Evolutionary conservation across 2,113 vertebrate genomes (phyloP).

Genomic region (Calidris pugnax): DNA sequence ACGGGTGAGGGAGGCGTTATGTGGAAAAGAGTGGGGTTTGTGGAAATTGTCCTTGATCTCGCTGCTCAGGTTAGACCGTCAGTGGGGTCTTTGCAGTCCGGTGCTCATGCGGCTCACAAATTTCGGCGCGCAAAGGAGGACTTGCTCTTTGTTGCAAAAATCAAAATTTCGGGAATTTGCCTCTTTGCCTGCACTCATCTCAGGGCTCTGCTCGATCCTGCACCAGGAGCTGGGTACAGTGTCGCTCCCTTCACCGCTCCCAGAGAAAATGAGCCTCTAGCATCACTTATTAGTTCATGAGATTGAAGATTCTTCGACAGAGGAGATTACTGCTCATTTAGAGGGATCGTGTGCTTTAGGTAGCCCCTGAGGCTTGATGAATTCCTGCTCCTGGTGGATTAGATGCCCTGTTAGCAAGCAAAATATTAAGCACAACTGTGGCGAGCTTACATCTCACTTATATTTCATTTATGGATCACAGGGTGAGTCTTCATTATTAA

Average conservation of each 20-base stretch:
- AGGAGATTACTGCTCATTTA: conserved; percentile 51
- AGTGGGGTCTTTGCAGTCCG: not conserved
- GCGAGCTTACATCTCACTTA: not conserved
- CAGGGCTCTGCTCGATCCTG: not conserved
- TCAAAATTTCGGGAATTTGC: not conserved
- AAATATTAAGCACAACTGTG: conserved; percentile 32
- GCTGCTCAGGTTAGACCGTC: not conserved
- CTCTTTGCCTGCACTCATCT: not conserved
- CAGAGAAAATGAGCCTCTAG: not conserved
- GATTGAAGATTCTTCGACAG: not conserved
- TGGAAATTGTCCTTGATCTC: conserved; percentile 29
- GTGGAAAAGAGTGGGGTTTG: not conserved
- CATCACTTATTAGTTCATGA: conserved; percentile 8
- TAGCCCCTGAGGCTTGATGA: not conserved
- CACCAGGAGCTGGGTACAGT: not conserved
- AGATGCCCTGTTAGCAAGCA: not conserved
- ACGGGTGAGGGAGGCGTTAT: not conserved
- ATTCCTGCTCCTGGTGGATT: conserved; percentile 4
- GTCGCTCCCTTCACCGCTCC: not conserved
- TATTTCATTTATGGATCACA: not conserved
- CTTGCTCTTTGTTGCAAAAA: not conserved
- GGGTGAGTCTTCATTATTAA: not conserved
- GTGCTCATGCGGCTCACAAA: not conserved
- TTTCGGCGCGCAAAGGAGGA: not conserved
- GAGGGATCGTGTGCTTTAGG: conserved; percentile 20